Evolutionary conservation across 2,113 vertebrate genomes (phyloP).

Genomic region (Hippopotamus amphibius): DNA sequence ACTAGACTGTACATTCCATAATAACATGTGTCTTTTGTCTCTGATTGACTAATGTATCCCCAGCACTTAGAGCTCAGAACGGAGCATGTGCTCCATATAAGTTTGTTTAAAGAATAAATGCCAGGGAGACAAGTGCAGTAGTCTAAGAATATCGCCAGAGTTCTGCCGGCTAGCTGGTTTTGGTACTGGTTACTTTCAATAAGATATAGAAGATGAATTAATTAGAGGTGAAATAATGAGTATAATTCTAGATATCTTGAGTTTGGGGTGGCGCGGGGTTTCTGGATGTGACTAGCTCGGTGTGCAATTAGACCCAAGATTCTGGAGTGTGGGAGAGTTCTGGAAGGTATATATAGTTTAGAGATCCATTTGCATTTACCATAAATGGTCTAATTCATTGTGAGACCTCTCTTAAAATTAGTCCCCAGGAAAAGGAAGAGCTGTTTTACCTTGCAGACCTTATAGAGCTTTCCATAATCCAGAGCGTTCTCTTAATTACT

Average conservation of each 20-base stretch:
- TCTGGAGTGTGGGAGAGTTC: not conserved
- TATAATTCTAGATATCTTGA: not conserved
- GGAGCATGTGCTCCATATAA: not conserved
- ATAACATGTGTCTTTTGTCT: not conserved
- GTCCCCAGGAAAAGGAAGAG: not conserved
- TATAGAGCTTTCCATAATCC: not conserved
- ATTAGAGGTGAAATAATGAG: not conserved
- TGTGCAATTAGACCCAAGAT: not conserved
- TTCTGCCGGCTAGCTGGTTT: not conserved
- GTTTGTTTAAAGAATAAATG: not conserved
- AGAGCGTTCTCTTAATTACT: slow-evolving; percentile 28
- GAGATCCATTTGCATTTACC: not conserved
- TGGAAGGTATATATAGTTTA: not conserved
- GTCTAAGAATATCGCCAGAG: not conserved
- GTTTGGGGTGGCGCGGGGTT: not conserved
- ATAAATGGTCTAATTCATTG: not conserved
- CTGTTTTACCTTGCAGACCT: not conserved
- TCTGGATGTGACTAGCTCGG: not conserved
- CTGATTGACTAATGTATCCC: not conserved
- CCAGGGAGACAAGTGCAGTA: not conserved
- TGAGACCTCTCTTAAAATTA: not conserved
- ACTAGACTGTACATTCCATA: not conserved
- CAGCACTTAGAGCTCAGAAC: not conserved
- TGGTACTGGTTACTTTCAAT: not conserved
- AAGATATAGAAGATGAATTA: not conserved